These are phyloP conservation scores for Oncorhynchus tshawytscha DNA, from an alignment of 2,113 vertebrate species.

Conservation along the genomic window DNA sequence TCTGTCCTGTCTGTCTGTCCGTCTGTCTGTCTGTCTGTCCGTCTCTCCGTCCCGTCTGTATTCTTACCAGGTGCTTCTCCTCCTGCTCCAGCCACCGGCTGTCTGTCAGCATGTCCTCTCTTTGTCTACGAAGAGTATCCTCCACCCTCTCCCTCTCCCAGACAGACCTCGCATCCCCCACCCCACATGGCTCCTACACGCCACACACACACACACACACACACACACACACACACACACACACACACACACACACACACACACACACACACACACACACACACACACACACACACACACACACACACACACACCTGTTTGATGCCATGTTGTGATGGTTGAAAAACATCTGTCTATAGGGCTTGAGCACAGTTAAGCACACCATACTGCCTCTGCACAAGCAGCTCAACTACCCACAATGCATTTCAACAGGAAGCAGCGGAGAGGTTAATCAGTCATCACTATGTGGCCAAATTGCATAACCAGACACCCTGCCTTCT, in stretches of 20 bases:
- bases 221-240: fast-evolving
- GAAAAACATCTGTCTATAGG: no score
- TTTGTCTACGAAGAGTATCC: constrained; percentile 81
- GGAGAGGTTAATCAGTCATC: neutral
- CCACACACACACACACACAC: constrained; percentile 36
- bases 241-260: neutral
- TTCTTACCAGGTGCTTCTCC: constrained; percentile 81
- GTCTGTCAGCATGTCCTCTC: constrained; percentile 86
- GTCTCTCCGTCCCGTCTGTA: neutral
- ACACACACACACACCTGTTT: no score
- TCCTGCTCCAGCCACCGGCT: constrained; percentile 87
- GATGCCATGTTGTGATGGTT: no score
- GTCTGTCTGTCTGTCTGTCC: constrained; percentile 71
- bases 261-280: no score
- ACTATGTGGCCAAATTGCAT: no score
- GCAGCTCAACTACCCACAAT: neutral
- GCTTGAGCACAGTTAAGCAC: no score
- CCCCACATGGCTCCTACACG: constrained; percentile 62
- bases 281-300: neutral
- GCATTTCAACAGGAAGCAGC: neutral
- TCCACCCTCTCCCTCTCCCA: constrained; percentile 83
- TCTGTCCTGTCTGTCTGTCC: neutral
- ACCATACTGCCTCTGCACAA: neutral
- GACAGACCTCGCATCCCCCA: constrained; percentile 73
- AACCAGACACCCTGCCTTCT: no score